Evolutionary conservation across 2,113 vertebrate species (phyloP).

Genomic region (Anas platyrhynchos): DNA sequence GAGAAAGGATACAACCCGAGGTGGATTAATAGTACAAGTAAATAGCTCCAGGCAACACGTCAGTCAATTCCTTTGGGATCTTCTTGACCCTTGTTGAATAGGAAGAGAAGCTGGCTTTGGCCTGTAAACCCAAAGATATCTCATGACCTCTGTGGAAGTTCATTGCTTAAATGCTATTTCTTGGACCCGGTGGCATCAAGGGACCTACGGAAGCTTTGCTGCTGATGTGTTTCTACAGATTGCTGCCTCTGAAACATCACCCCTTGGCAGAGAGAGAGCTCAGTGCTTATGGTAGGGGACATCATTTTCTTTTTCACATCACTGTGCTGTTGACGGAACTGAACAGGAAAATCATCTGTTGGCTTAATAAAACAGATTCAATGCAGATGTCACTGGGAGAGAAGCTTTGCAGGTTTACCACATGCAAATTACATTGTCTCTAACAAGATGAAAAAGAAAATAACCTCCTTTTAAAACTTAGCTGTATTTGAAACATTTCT

Average conservation of each 20-base stretch:
- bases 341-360: neutral
- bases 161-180: neutral
- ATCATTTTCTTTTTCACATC: neutral
- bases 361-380: neutral
- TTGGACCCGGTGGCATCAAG: neutral
- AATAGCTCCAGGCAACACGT: conserved; percentile 7
- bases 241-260: neutral
- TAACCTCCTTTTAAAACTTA: neutral
- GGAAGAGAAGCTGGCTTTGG: neutral
- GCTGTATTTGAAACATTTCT: neutral
- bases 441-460: neutral
- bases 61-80: conserved; percentile 10
- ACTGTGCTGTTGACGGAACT: neutral
- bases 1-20: conserved; percentile 8
- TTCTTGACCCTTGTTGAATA: neutral
- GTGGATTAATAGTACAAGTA: conserved; percentile 25
- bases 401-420: neutral
- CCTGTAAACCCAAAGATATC: conserved; percentile 19
- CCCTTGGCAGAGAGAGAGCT: neutral
- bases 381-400: neutral
- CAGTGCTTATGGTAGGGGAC: neutral
- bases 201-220: neutral
- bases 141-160: conserved; percentile 32
- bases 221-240: neutral
- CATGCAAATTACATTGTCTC: neutral